phyloP scores from a whole-genome alignment of 2,113 vertebrate species.

The Alligator mississippiensis region DNA sequence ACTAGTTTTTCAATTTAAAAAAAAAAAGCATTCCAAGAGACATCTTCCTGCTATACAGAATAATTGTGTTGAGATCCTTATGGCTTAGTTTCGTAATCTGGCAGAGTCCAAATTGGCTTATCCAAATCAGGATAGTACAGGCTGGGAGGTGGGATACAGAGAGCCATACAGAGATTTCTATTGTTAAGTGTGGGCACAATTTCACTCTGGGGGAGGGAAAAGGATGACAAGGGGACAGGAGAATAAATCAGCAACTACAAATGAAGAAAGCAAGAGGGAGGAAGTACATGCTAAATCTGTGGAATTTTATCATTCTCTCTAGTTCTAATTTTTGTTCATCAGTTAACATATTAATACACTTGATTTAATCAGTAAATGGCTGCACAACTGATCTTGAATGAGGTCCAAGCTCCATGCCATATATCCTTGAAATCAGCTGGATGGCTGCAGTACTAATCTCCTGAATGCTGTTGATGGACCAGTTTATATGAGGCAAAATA shows the following conservation, averaged over 20 bases:
- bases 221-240: background rate
- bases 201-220: background rate
- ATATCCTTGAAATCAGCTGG: background rate
- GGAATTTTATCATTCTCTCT: background rate
- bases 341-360: background rate
- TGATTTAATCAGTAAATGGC: background rate
- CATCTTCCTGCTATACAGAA: background rate
- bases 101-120: background rate
- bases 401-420: background rate
- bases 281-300: background rate
- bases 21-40: background rate
- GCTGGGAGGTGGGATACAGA: background rate
- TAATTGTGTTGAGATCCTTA: background rate
- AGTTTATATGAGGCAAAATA: slow-evolving; percentile 1
- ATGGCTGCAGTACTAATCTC: background rate
- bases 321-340: background rate
- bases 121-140: background rate
- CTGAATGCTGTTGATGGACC: background rate
- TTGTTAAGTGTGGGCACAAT: background rate
- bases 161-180: background rate
- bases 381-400: background rate
- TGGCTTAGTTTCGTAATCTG: background rate
- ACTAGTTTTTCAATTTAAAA: background rate
- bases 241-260: background rate
- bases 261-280: background rate